phyloP scores from a whole-genome alignment of 2,797 vertebrate species.

The Oophaga sylvatica region DNA sequence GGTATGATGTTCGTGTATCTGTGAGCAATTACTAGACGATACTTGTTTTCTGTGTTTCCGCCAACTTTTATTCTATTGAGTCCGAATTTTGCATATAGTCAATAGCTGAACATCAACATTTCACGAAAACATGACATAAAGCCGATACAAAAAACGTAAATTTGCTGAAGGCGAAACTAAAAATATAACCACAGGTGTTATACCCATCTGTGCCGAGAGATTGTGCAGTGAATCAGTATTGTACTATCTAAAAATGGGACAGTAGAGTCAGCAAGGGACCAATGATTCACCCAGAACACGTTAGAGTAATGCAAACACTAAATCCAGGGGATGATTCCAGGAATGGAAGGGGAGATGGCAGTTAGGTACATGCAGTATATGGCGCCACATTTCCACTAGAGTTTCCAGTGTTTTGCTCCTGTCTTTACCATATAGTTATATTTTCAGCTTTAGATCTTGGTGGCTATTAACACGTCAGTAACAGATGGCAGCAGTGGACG shows the following conservation, averaged over 20 bases:
- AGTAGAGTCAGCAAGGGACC: constrained; percentile 28
- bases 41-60: constrained; percentile 1
- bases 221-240: constrained; percentile 55
- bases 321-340: constrained; percentile 10
- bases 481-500: constrained; percentile 17
- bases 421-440: not conserved
- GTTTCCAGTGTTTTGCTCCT: not conserved
- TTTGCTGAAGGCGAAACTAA: constrained; percentile 52
- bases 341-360: not conserved
- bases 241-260: constrained; percentile 46
- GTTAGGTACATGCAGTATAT: not conserved
- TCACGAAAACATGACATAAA: constrained; percentile 52
- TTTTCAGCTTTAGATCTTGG: not conserved
- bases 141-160: constrained; percentile 31
- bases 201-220: constrained; percentile 56
- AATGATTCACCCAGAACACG: constrained; percentile 43
- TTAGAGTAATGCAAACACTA: constrained; percentile 1
- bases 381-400: not conserved
- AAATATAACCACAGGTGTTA: constrained; percentile 56
- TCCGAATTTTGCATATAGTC: constrained; percentile 40
- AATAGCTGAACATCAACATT: constrained; percentile 47
- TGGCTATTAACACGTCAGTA: not conserved
- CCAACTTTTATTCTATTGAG: constrained; percentile 22
- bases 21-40: not conserved
- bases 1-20: not conserved